These are phyloP conservation scores for Mellivora capensis DNA, from an alignment of 2,113 vertebrate species.

Conservation along the genomic window DNA sequence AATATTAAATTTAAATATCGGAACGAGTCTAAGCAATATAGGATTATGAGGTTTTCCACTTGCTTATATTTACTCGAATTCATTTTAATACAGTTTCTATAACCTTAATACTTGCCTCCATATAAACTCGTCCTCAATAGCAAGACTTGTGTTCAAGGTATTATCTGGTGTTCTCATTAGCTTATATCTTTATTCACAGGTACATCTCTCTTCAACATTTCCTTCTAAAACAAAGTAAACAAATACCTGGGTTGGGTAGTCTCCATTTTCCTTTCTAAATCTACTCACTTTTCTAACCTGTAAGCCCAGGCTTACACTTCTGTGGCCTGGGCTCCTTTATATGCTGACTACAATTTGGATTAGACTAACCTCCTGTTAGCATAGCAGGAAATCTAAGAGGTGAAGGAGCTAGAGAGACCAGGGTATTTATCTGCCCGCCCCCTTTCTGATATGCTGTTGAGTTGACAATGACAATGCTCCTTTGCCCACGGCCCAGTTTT, in stretches of 20 bases:
- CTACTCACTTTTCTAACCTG: background rate
- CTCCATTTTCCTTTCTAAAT: background rate
- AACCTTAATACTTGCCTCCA: background rate
- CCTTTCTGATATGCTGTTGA: background rate
- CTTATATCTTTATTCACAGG: background rate
- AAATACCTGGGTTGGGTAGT: background rate
- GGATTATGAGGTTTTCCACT: background rate
- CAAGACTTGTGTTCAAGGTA: background rate
- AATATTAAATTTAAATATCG: background rate
- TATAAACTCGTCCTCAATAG: background rate
- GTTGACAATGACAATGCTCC: background rate
- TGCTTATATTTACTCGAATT: background rate
- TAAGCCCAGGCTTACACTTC: background rate
- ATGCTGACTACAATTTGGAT: background rate
- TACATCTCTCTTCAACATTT: background rate
- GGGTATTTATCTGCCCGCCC: background rate
- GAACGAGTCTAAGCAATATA: background rate
- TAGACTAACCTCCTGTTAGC: background rate
- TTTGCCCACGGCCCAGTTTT: background rate
- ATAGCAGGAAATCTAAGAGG: background rate
- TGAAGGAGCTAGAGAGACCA: background rate
- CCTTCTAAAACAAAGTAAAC: background rate
- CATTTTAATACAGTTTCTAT: background rate
- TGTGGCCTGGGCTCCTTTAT: background rate
- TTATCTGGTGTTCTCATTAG: background rate